phyloP scores from a whole-genome alignment of 2,113 vertebrate species.

The Anas platyrhynchos region DNA sequence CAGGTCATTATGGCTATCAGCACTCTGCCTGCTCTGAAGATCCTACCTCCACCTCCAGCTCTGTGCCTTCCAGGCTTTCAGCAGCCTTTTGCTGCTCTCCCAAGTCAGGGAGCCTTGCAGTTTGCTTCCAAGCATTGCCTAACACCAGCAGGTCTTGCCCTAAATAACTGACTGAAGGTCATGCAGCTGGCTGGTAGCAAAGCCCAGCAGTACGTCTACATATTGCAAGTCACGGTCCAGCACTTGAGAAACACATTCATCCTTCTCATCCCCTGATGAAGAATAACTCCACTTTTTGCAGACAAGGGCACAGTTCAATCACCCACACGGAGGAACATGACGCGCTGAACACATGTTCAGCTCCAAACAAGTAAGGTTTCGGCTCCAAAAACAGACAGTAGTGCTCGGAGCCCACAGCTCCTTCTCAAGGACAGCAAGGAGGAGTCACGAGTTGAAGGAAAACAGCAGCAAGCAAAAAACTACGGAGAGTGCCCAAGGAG shows the following conservation, averaged over 20 bases:
- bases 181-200: background rate
- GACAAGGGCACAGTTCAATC: background rate
- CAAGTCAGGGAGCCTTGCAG: background rate
- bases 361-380: background rate
- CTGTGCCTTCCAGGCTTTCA: background rate
- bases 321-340: background rate
- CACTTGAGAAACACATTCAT: background rate
- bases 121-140: background rate
- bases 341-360: accelerated
- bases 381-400: background rate
- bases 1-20: background rate
- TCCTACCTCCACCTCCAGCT: background rate
- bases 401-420: background rate
- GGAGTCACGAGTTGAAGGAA: background rate
- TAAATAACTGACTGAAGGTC: background rate
- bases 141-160: background rate
- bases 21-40: background rate
- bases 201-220: background rate
- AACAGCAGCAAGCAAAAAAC: background rate
- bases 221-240: background rate
- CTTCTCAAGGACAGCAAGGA: background rate
- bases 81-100: background rate
- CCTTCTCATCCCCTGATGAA: background rate
- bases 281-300: background rate
- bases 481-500: accelerated